Evolutionary conservation across 2,113 vertebrate species (phyloP).

Genomic region (Campylorhamphus procurvoides): DNA sequence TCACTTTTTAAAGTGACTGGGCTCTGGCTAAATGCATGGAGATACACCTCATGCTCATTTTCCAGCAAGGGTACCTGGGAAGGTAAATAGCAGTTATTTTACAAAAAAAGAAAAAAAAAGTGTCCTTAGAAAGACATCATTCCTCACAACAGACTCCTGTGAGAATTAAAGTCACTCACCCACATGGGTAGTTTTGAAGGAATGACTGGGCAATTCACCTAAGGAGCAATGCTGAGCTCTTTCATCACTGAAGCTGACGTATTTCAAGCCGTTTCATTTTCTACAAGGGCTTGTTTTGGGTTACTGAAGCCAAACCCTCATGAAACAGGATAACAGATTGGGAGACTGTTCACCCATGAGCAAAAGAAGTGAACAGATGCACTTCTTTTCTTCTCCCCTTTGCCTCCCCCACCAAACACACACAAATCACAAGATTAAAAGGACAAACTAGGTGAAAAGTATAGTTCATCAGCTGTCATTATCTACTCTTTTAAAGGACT

Average conservation of each 20-base stretch:
- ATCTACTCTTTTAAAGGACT: neutral
- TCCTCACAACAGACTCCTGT: neutral
- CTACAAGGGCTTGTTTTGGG: neutral
- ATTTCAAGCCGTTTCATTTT: neutral
- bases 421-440: neutral
- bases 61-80: neutral
- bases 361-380: neutral
- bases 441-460: neutral
- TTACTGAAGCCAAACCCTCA: neutral
- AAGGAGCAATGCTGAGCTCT: neutral
- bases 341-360: neutral
- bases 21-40: neutral
- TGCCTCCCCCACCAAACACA: neutral
- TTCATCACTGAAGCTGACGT: neutral
- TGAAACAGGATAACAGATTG: neutral
- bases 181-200: neutral
- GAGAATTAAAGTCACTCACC: neutral
- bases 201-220: neutral
- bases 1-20: neutral
- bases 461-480: neutral
- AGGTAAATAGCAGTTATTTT: neutral
- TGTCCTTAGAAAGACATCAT: neutral
- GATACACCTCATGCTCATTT: neutral
- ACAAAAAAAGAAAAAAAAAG: neutral
- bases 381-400: neutral